phyloP scores from a whole-genome alignment of 2,113 vertebrate genomes.

The Myxocyprinus asiaticus region DNA sequence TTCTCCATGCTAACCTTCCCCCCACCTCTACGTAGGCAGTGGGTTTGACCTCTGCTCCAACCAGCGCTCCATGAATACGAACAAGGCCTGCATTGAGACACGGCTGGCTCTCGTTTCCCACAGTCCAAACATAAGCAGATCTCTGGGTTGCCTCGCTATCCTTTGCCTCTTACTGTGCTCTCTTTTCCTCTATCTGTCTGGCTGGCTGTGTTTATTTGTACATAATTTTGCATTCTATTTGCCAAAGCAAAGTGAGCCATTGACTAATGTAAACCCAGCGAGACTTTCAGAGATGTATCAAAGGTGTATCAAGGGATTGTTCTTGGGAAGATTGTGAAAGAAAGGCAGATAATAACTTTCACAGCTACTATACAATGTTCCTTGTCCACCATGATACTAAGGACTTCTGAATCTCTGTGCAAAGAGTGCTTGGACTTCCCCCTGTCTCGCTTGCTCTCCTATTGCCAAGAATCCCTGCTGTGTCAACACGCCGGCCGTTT shows the following conservation, averaged over 20 bases:
- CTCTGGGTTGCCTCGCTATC: background rate
- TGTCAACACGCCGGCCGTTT: slow-evolving; percentile 39
- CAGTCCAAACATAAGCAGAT: slow-evolving; percentile 44
- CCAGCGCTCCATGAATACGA: slow-evolving; percentile 34
- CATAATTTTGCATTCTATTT: background rate
- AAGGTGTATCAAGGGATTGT: background rate
- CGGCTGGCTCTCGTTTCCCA: slow-evolving; percentile 27
- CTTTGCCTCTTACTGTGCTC: slow-evolving; percentile 1
- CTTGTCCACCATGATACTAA: no score
- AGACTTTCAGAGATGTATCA: background rate
- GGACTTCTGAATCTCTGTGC: background rate
- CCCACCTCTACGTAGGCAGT: slow-evolving; percentile 42
- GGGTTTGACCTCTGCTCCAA: slow-evolving; percentile 44
- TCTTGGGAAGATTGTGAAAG: background rate
- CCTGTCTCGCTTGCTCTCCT: background rate
- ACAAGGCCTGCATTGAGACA: slow-evolving; percentile 43
- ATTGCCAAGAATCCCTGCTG: slow-evolving; percentile 36
- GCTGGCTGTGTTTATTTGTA: background rate
- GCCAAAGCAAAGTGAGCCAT: no score
- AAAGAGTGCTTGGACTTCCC: background rate
- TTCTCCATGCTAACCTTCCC: slow-evolving; percentile 45
- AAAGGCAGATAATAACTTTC: no score
- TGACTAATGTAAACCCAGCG: background rate
- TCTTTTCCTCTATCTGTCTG: slow-evolving; percentile 7
- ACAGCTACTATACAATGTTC: no score